These are phyloP conservation scores for Aviceda subcristata DNA, from an alignment of 2,113 vertebrate species.

Conservation along the genomic window DNA sequence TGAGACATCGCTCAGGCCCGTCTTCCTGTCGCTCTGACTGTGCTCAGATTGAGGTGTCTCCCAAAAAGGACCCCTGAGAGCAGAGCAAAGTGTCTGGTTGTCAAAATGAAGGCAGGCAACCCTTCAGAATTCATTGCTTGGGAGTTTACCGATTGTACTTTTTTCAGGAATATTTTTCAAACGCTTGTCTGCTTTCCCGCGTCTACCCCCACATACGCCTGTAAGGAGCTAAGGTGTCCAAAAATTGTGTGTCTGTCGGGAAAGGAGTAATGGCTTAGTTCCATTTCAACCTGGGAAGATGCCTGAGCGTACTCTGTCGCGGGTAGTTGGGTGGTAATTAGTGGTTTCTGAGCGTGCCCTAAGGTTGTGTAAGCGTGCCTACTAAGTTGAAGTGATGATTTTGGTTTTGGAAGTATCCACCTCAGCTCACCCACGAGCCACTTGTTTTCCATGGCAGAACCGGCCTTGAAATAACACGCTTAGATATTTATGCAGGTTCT, in stretches of 20 bases:
- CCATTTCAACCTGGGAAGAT: not conserved
- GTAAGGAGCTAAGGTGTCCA: not conserved
- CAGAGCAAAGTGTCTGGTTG: not conserved
- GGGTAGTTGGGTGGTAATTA: not conserved
- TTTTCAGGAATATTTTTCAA: not conserved
- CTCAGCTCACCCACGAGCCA: not conserved
- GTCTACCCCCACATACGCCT: fast-evolving
- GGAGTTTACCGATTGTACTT: not conserved
- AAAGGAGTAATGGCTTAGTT: not conserved
- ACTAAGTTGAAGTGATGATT: fast-evolving
- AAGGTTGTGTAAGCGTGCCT: not conserved
- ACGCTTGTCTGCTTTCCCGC: fast-evolving
- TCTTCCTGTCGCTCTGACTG: not conserved
- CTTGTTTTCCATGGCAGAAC: not conserved
- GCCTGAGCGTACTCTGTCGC: not conserved
- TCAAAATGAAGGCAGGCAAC: not conserved
- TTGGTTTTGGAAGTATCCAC: not conserved
- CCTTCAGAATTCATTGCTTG: not conserved
- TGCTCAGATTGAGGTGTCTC: not conserved
- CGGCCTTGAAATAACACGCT: not conserved
- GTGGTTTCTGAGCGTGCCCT: not conserved
- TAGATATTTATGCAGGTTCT: not conserved
- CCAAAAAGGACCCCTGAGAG: not conserved
- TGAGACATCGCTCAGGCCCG: not conserved
- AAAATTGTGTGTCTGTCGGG: not conserved